A percentile compares a stretch with the other conserved stretches of the same genome.
phyloP scores from a whole-genome alignment of 2,888 invertebrate species.

The Morpho achilles region DNA sequence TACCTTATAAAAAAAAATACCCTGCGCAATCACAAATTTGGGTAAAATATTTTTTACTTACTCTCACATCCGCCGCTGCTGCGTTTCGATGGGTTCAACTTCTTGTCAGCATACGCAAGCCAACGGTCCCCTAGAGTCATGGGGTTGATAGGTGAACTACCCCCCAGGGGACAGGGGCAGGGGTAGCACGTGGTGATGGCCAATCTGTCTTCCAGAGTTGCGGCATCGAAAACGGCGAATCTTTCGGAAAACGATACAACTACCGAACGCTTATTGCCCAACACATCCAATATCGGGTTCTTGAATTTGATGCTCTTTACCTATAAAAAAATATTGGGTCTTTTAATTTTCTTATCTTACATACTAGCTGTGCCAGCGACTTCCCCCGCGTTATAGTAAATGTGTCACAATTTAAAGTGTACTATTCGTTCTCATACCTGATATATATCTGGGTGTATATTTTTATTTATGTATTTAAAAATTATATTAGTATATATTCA shows the following conservation, averaged over 20 bases:
- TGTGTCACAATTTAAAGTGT: no score
- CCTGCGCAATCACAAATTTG: no score
- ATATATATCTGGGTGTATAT: no score
- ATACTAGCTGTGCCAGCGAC: no score
- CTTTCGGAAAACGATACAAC: conserved; percentile 93
- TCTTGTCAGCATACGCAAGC: conserved; percentile 93
- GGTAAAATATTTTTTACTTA: conserved; percentile 29
- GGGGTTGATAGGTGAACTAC: conserved; percentile 82
- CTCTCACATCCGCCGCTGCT: conserved; percentile 92
- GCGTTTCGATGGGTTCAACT: conserved; percentile 86
- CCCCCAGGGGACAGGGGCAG: conserved; percentile 86
- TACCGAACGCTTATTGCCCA: conserved; percentile 93
- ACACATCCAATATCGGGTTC: conserved; percentile 91
- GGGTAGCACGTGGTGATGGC: conserved; percentile 94
- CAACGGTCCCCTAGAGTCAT: conserved; percentile 91
- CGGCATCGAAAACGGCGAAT: conserved; percentile 94
- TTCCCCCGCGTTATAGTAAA: no score
- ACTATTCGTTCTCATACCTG: no score
- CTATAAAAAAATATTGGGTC: conserved; percentile 46
- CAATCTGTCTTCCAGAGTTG: conserved; percentile 90
- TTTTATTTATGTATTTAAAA: no score
- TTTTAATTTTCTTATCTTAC: no score
- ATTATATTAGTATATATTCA: no score
- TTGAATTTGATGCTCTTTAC: conserved; percentile 96
- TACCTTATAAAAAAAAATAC: no score